These are phyloP conservation scores for Deroptyus accipitrinus DNA, from an alignment of 2,113 vertebrate genomes.

Conservation along the genomic window DNA sequence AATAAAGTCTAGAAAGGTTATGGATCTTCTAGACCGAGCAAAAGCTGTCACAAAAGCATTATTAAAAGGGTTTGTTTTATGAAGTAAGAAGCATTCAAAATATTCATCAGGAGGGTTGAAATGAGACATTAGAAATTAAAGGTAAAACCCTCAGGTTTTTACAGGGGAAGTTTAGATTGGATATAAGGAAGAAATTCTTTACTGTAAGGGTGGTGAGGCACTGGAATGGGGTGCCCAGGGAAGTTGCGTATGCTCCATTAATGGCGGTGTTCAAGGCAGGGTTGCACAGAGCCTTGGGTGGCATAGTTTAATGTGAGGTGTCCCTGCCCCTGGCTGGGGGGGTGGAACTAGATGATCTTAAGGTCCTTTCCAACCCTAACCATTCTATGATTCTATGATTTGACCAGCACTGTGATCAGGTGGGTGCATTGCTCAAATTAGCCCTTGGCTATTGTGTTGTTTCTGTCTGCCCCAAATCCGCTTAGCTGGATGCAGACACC, in stretches of 20 bases:
- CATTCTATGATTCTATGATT: background rate
- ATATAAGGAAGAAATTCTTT: no score
- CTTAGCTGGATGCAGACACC: background rate
- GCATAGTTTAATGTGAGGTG: no score
- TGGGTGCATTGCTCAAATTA: background rate
- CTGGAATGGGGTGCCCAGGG: no score
- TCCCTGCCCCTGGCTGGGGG: no score
- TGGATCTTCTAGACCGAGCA: background rate
- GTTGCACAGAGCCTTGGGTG: no score
- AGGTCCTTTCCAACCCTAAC: no score
- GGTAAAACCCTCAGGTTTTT: background rate
- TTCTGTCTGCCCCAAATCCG: background rate
- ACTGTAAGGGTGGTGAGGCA: no score
- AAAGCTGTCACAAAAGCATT: background rate
- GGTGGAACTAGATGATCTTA: no score
- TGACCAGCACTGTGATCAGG: background rate
- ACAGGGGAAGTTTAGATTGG: no score
- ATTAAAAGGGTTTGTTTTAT: background rate
- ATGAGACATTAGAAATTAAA: background rate
- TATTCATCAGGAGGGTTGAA: background rate
- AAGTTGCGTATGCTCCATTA: no score
- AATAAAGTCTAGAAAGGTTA: background rate
- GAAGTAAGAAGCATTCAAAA: background rate
- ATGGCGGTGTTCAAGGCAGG: no score
- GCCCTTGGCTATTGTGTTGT: background rate